Evolutionary conservation across 2,797 vertebrate species (phyloP).

Genomic region (Amblyraja radiata): DNA sequence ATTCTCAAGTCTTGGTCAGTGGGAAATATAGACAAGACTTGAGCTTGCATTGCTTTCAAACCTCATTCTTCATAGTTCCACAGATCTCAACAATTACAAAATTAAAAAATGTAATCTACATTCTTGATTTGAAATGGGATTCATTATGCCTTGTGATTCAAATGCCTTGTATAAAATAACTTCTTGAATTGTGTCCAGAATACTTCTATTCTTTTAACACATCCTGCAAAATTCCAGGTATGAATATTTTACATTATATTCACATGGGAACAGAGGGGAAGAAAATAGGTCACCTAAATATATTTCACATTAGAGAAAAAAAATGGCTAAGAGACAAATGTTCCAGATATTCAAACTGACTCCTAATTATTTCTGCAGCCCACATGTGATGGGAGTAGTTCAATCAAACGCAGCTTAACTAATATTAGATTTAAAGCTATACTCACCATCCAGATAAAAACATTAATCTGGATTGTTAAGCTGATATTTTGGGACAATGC

Average conservation of each 20-base stretch:
- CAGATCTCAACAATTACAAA: not conserved
- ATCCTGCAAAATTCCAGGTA: not conserved
- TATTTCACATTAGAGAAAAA: not conserved
- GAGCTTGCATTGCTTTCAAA: not conserved
- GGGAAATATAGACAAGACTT: not conserved
- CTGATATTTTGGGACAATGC: not conserved
- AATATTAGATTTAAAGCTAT: not conserved
- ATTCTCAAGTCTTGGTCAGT: not conserved
- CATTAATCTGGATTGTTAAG: no score
- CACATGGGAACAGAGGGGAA: not conserved
- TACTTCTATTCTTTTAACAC: slow-evolving; percentile 10
- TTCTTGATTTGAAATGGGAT: not conserved
- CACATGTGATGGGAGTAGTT: not conserved
- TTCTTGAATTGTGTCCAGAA: not conserved
- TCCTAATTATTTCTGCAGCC: not conserved
- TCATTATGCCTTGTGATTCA: not conserved
- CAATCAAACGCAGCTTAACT: not conserved
- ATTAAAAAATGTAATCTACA: not conserved
- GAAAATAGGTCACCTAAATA: slow-evolving; percentile 36
- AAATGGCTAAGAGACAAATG: slow-evolving; percentile 13
- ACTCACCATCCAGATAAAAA: not conserved
- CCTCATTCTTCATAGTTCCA: not conserved
- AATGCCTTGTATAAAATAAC: not conserved
- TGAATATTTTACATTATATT: not conserved
- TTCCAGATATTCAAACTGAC: not conserved